Evolutionary conservation across 2,113 vertebrate species (phyloP), one percentile per base, ranked within the genome.

Genomic region (cat (Felis catus)): DNA sequence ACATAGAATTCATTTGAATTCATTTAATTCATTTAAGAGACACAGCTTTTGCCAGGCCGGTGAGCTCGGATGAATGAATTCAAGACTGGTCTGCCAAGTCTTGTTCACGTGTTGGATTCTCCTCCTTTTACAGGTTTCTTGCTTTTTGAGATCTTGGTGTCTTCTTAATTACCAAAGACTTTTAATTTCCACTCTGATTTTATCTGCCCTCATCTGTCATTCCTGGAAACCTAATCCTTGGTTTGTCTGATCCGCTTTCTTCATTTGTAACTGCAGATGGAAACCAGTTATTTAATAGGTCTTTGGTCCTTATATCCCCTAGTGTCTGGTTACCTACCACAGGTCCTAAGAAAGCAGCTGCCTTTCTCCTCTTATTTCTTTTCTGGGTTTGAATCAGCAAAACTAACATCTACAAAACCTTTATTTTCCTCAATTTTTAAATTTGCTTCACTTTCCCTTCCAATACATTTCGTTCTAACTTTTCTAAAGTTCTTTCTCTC

Each of bases 251-350:
- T 97, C 45, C 21, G 7, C 91, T 88, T 97, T 96, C 84, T 95
- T 97, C 36, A 36, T 96, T 93, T 96, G 76, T 95, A 96, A 93
- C 76, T 93, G 97, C 93, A 97, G 97, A 97, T 84, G 31, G 85
- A 79, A 95, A 96, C 27, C 36, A 93, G 81, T 70, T 97, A 89
- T 89, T 98, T 97, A 95, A 94, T 94, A 93, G 94, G 76, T 55
- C 94, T 97, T 97, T 88, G 95, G 79, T 86, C 1, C 23, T 93
- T 90, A 95, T 85, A 36, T 48, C 70, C 92, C 86, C 33, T 39
- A 0, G 1, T 96, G 95, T 94, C 87, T 87, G 27, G 23, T 95
- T 96, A 96, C 85, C 78, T 18, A 45, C 0, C 16, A 25, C 89
- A 71, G 31, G 58, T 97, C 79, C 70, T 79, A 91, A 82, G 96